phyloP scores from a whole-genome alignment of 30 jellyfish, hydroid and myxozoan species.

The Sanderia malayensis region DNA sequence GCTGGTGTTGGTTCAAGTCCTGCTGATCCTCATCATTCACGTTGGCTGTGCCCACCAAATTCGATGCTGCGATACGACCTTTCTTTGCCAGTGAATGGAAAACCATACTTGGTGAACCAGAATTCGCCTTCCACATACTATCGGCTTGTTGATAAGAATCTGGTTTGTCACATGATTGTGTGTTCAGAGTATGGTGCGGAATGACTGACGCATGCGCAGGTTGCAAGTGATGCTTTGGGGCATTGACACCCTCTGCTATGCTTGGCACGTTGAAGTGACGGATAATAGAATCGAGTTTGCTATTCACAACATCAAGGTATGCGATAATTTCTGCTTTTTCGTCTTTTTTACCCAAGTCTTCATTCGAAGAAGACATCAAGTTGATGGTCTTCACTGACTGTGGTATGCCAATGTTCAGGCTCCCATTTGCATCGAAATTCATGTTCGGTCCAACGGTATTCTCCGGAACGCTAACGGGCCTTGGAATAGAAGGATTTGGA shows the following conservation, averaged over 20 bases:
- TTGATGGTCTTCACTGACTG: constrained; percentile 31
- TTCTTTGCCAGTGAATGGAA: too few relatives aligned
- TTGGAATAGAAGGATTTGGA: too few relatives aligned
- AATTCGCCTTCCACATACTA: not conserved
- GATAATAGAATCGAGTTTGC: constrained; percentile 77
- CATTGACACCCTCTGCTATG: constrained; percentile 9
- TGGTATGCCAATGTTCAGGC: constrained; percentile 36
- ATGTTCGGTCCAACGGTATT: too few relatives aligned
- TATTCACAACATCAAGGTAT: constrained; percentile 55
- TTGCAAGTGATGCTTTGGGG: not conserved
- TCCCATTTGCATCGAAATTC: too few relatives aligned
- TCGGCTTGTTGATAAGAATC: not conserved
- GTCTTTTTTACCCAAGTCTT: not conserved
- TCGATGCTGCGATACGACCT: constrained; percentile 1
- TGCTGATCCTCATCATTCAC: not conserved
- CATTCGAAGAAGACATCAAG: constrained; percentile 16
- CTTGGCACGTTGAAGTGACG: constrained; percentile 87
- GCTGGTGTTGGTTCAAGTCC: not conserved
- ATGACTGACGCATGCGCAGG: not conserved
- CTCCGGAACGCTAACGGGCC: too few relatives aligned
- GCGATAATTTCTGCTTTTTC: constrained; percentile 38
- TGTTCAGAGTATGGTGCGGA: not conserved
- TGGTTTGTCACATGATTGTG: not conserved
- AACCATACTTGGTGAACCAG: constrained; percentile 10
- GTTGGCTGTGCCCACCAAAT: not conserved